phyloP scores from a whole-genome alignment of 2,113 vertebrate genomes.

The Pycnonotus jocosus region DNA sequence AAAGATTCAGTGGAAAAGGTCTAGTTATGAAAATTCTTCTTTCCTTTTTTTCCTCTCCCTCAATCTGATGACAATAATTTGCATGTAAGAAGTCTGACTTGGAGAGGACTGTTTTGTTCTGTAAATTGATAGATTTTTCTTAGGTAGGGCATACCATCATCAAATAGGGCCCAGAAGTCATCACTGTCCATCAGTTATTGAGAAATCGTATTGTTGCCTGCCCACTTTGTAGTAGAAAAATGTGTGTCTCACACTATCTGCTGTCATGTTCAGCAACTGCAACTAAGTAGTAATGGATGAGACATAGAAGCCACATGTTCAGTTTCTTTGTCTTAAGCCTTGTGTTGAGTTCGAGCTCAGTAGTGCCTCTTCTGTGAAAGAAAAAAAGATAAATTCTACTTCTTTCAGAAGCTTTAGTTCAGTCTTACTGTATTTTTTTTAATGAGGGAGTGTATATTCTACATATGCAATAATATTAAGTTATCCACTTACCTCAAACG shows the following conservation, averaged over 20 bases:
- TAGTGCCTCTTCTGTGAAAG: not conserved
- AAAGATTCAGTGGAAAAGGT: not conserved
- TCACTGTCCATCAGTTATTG: not conserved
- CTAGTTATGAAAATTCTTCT: not conserved
- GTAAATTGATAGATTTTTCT: not conserved
- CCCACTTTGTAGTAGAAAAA: constrained; percentile 1
- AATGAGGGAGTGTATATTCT: not conserved
- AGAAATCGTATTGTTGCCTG: not conserved
- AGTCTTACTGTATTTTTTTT: not conserved
- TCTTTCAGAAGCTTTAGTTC: not conserved
- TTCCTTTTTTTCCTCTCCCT: not conserved
- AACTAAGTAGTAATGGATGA: not conserved
- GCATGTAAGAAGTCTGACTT: not conserved
- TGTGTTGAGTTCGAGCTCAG: not conserved
- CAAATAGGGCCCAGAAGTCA: not conserved
- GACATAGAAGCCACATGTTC: not conserved
- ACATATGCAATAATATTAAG: not conserved
- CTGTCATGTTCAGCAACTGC: not conserved
- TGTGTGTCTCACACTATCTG: fast-evolving
- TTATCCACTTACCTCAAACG: not conserved
- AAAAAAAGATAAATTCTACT: not conserved
- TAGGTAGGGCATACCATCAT: not conserved
- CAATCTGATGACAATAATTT: not conserved
- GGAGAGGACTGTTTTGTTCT: not conserved
- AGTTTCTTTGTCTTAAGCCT: not conserved